Conservation (phyloP, 1,140 invertebrate genomes). For the Lycorma delicatula region DNA sequence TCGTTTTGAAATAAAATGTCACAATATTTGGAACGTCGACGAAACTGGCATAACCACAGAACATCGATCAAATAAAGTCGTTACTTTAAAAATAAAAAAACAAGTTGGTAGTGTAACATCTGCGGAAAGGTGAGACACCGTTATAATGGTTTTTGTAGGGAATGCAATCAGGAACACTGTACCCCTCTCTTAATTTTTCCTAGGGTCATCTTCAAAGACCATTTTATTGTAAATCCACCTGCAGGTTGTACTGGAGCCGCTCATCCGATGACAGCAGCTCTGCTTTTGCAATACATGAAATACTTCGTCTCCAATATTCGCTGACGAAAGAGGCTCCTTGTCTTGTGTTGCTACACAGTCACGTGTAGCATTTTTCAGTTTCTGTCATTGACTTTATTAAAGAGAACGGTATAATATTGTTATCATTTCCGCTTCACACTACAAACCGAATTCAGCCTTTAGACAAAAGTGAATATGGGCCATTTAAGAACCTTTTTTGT, state of each 20-base stretch:
- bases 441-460: slow-evolving; percentile 36
- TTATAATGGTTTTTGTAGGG: slow-evolving; percentile 34
- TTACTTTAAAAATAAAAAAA: slow-evolving; percentile 33
- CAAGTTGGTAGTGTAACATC: slow-evolving; percentile 36
- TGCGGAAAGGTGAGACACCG: slow-evolving; percentile 37
- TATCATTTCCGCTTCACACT: slow-evolving; percentile 23
- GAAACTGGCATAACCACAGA: slow-evolving; percentile 41
- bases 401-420: slow-evolving; percentile 26
- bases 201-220: too few relatives aligned
- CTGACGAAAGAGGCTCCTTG: slow-evolving; percentile 33
- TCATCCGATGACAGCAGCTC: slow-evolving; percentile 36
- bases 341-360: slow-evolving; percentile 37
- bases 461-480: slow-evolving; percentile 24
- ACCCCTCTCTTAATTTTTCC: slow-evolving; percentile 35
- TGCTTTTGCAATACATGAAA: slow-evolving; percentile 22
- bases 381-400: slow-evolving; percentile 23
- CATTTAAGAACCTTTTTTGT: slow-evolving; percentile 18
- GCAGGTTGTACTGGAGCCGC: slow-evolving; percentile 21
- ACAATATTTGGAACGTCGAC: slow-evolving; percentile 38
- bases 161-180: slow-evolving; percentile 29
- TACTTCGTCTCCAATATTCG: slow-evolving; percentile 27
- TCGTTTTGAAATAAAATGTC: slow-evolving; percentile 24
- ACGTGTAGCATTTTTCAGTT: slow-evolving; percentile 31
- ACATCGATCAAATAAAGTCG: slow-evolving; percentile 35
- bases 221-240: too few relatives aligned